Conservation (phyloP, 2,888 invertebrate genomes). For the Oscheius sp. region DNA sequence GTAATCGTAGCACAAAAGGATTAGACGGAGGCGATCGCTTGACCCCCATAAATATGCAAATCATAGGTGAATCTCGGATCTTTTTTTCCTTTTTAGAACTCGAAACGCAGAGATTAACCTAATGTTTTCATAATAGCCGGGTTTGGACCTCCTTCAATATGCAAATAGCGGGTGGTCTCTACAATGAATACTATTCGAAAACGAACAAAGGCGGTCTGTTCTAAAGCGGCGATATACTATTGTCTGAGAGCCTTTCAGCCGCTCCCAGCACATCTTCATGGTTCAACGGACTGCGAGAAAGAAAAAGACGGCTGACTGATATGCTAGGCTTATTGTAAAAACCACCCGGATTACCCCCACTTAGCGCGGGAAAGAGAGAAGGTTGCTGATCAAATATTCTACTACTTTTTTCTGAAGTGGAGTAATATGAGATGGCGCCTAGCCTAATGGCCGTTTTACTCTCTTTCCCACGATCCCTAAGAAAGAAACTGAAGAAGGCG, state of each 20-base stretch:
- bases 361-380: constrained; percentile 16
- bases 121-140: background rate
- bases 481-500: constrained; percentile 16
- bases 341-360: constrained; percentile 27
- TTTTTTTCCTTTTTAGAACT: no score
- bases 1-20: constrained; percentile 32
- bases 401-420: background rate
- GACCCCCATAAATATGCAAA: constrained; percentile 31
- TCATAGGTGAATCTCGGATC: constrained; percentile 9
- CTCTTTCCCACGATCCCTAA: constrained; percentile 11
- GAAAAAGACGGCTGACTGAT: constrained; percentile 20
- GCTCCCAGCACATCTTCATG: constrained; percentile 19
- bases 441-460: constrained; percentile 20
- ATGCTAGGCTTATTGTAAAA: constrained; percentile 7
- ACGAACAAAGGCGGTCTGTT: constrained; percentile 23
- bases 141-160: constrained; percentile 17
- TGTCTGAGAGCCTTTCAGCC: constrained; percentile 20
- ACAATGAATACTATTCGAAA: constrained; percentile 23
- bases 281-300: background rate
- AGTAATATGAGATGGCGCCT: constrained; percentile 12
- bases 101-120: no score
- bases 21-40: constrained; percentile 25
- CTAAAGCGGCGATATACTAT: constrained; percentile 13
- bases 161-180: constrained; percentile 25
- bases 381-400: constrained; percentile 22